A percentile compares a stretch with the other conserved stretches of the same genome.
Conservation (phyloP, 2,113 vertebrate genomes). For the Otis tarda region DNA sequence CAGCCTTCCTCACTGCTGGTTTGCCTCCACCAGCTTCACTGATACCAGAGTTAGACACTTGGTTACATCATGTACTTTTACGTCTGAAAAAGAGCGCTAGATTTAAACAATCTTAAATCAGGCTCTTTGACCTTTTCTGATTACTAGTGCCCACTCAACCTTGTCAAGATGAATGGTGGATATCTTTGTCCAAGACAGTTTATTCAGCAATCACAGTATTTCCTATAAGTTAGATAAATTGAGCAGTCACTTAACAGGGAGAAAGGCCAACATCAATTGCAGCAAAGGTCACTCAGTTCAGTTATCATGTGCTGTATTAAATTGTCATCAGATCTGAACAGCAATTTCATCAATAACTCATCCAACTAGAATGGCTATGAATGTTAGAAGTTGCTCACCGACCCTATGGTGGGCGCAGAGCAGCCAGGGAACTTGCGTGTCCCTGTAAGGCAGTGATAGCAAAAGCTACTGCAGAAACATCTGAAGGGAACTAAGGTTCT, state of each 20-base stretch:
- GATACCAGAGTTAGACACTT: neutral
- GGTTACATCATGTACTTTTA: neutral
- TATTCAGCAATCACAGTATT: conserved; percentile 75
- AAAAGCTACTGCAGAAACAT: neutral
- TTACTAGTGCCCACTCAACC: conserved; percentile 60
- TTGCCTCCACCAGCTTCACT: neutral
- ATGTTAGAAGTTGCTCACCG: conserved; percentile 12
- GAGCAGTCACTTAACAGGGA: conserved; percentile 71
- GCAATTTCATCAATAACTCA: conserved; percentile 72
- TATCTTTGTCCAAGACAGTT: conserved; percentile 70
- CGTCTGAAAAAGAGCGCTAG: conserved; percentile 9
- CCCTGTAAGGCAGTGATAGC: neutral
- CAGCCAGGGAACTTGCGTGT: neutral
- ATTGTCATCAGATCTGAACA: conserved; percentile 71
- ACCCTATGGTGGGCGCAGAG: neutral
- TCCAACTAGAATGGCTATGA: conserved; percentile 54
- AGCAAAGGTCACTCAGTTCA: conserved; percentile 72
- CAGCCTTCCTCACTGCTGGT: neutral
- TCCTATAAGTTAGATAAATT: conserved; percentile 80
- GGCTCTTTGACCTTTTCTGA: conserved; percentile 70
- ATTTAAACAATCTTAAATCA: conserved; percentile 61
- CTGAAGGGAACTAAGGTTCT: neutral
- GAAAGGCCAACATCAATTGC: conserved; percentile 72
- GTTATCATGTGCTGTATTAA: conserved; percentile 74
- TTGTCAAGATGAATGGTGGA: conserved; percentile 70